Conservation (phyloP, 2,888 invertebrate species). For the Stenolophus ochropezus region DNA sequence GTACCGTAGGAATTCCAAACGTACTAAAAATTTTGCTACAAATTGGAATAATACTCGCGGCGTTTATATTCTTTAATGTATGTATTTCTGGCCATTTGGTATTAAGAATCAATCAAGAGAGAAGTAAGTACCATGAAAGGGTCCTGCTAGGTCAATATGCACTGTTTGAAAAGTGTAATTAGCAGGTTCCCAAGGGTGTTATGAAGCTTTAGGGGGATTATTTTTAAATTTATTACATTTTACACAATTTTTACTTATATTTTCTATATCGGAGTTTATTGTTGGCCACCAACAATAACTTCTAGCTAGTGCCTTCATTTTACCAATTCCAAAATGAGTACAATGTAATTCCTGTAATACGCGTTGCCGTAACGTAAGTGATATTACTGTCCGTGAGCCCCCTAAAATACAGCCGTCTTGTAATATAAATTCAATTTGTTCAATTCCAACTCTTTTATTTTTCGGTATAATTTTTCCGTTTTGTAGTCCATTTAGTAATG, state of each 20-base stretch:
- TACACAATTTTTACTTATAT: constrained; percentile 48
- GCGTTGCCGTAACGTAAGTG: background rate
- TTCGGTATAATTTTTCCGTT: background rate
- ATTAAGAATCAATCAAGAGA: too few species aligned
- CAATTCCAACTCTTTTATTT: background rate
- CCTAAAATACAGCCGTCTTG: background rate
- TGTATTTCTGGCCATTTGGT: constrained; percentile 64
- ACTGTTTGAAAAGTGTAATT: constrained; percentile 63
- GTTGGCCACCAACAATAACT: constrained; percentile 60
- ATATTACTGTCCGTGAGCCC: constrained; percentile 19
- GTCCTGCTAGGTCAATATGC: constrained; percentile 56
- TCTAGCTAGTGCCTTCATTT: constrained; percentile 52
- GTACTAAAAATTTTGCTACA: constrained; percentile 58
- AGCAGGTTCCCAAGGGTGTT: constrained; percentile 68
- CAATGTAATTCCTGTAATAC: constrained; percentile 48
- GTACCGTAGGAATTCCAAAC: constrained; percentile 64
- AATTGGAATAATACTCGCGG: constrained; percentile 58
- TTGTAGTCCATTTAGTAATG: constrained; percentile 18
- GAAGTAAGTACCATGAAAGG: constrained; percentile 36
- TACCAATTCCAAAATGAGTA: constrained; percentile 40
- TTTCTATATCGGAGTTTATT: constrained; percentile 58
- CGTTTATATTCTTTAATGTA: constrained; percentile 61
- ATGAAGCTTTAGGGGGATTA: constrained; percentile 64
- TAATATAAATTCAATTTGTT: background rate
- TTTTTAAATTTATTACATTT: constrained; percentile 60